Evolutionary conservation across 2,797 vertebrate species (phyloP).

Genomic region (Enteromius mattozi): DNA sequence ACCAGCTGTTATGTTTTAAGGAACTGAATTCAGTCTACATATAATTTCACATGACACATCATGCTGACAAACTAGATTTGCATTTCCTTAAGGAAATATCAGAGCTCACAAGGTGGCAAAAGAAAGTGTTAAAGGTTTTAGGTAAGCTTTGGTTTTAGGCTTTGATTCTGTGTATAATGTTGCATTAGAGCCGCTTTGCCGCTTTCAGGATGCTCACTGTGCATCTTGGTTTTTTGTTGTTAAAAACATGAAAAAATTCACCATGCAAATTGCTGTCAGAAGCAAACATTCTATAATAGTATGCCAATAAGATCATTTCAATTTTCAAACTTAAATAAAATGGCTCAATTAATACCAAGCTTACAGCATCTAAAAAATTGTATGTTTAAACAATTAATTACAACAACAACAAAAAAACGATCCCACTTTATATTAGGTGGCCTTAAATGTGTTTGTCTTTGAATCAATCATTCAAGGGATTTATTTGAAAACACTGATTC

Average conservation of each 20-base stretch:
- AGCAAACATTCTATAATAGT: background rate
- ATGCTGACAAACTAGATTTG: slow-evolving; percentile 27
- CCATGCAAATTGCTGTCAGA: background rate
- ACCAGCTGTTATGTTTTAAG: background rate
- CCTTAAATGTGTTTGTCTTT: background rate
- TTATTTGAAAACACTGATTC: background rate
- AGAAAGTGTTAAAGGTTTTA: slow-evolving; percentile 35
- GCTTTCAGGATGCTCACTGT: background rate
- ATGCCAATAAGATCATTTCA: background rate
- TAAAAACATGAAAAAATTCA: slow-evolving; percentile 2
- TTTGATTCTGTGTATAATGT: slow-evolving; percentile 36
- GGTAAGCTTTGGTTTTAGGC: slow-evolving; percentile 24
- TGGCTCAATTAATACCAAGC: background rate
- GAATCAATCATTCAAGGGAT: background rate
- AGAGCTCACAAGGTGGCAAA: slow-evolving; percentile 17
- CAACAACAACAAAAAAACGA: background rate
- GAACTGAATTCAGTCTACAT: slow-evolving; percentile 2
- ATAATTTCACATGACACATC: background rate
- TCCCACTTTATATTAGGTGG: too few relatives aligned
- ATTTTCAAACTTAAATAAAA: background rate
- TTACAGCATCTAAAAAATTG: background rate
- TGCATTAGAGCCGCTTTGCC: slow-evolving; percentile 19
- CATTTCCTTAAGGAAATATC: slow-evolving; percentile 12
- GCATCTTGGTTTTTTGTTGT: background rate
- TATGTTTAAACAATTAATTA: background rate